Evolutionary conservation across 2,888 invertebrate species (phyloP).

Genomic region (Panopea generosa): DNA sequence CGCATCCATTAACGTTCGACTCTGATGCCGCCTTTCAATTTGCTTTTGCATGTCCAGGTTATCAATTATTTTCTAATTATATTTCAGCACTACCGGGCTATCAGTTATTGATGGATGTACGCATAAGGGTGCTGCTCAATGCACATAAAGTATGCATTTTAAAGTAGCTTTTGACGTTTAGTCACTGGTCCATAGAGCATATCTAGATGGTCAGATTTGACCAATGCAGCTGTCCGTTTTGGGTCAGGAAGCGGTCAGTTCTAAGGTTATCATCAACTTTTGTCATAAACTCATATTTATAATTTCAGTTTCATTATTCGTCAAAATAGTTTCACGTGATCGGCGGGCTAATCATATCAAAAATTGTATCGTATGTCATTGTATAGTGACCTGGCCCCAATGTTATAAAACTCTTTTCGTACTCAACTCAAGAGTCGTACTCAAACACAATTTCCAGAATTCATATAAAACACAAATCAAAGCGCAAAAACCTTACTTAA

Average conservation of each 20-base stretch:
- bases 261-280: conserved; percentile 40
- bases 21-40: background rate
- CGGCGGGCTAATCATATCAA: no score
- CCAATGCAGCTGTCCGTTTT: conserved; percentile 49
- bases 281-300: conserved; percentile 62
- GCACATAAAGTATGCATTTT: conserved; percentile 59
- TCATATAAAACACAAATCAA: no score
- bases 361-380: no score
- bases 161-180: conserved; percentile 50
- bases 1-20: no score
- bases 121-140: conserved; percentile 18
- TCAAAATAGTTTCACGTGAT: no score
- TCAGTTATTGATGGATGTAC: conserved; percentile 46
- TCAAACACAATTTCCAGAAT: no score
- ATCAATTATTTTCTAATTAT: conserved; percentile 62
- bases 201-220: conserved; percentile 53
- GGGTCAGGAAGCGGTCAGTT: conserved; percentile 62
- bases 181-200: conserved; percentile 32
- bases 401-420: no score
- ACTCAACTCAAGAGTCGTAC: no score
- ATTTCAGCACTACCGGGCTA: conserved; percentile 28
- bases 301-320: conserved; percentile 31
- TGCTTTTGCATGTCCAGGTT: background rate
- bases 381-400: no score
- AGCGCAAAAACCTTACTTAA: no score